Evolutionary conservation across 2,113 vertebrate genomes (phyloP).

Genomic region (Centropus unirufus): DNA sequence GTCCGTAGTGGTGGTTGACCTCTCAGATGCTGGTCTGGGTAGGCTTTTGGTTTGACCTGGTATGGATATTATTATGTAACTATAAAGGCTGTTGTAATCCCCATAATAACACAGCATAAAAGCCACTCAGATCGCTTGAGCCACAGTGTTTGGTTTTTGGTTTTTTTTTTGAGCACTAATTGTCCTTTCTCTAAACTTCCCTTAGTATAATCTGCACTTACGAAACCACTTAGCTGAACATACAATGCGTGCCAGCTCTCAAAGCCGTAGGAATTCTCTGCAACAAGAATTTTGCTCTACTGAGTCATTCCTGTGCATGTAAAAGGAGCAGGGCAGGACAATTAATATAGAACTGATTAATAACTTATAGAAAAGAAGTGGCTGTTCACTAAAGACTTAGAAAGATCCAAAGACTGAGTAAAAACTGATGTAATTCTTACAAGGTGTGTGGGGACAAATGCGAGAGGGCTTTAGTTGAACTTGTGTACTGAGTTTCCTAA

Average conservation of each 20-base stretch:
- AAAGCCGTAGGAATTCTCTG: background rate
- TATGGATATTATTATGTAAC: background rate
- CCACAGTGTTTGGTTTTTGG: background rate
- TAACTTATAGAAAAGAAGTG: background rate
- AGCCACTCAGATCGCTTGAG: background rate
- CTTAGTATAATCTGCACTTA: background rate
- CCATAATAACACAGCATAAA: background rate
- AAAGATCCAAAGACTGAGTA: background rate
- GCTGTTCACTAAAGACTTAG: background rate
- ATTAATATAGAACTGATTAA: background rate
- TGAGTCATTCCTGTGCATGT: background rate
- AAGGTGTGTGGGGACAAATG: rapidly evolving
- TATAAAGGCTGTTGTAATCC: background rate
- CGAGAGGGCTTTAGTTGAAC: background rate
- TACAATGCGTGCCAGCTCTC: background rate
- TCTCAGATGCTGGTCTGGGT: background rate
- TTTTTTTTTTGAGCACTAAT: background rate
- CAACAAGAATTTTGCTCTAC: background rate
- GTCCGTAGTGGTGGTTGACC: background rate
- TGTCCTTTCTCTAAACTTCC: background rate
- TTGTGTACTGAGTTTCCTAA: background rate
- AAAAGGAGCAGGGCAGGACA: background rate
- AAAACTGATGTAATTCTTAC: background rate
- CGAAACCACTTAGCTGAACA: background rate
- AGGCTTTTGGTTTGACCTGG: background rate